Base-by-base conservation (phyloP, 2,113 vertebrate genomes). In the Psephotus haematonotus region DNA sequence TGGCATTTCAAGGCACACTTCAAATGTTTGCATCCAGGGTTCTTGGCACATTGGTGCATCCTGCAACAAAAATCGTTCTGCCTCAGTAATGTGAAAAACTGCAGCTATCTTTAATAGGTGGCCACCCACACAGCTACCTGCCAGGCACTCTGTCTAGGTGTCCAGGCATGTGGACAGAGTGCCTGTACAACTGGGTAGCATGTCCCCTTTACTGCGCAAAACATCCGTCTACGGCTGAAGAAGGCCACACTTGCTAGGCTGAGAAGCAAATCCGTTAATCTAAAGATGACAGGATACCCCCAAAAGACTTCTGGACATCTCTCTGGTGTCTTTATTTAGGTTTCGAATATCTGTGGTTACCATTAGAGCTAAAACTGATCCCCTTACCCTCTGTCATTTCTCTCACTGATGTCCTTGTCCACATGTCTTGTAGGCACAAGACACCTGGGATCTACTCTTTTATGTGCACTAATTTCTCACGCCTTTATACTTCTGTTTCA, bases 1-100 rank as follows among this genome's bases (percentile, higher is more conserved):
- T 94, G 83, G 39, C 69, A 89, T 91, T 97, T 89, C 75, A 90
- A 96, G 84, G 28, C 69, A 82, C 46, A 68, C 88, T 94, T 83
- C 55, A 86, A 81, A n/a, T 44, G 39, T 83, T 82, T 55, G 22
- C 27, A 83, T 44, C 68, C 79, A 76, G 27, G 5, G 50, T 28
- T 88, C 79, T 78, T 90, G 72, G 85, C 85, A 81, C 9, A 33
- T 3, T 50, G 59, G 29, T 53, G 9, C 13, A 50, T 59, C 20
- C 49, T 59, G 17, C 2, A 75, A 78, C 69, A 71, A 80, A 71
- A 37, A 9, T 4, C 3, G 0, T 86, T 93, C n/a, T 91, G 9
- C 19, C 33, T 91, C 52, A 47, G 4, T 35, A 64, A 35, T 46
- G 50, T n/a, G 29, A 52, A 83, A 86, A 68, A 64, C 8, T 9